Conservation (phyloP, 2,888 invertebrate genomes). For the Globia sparganii region DNA sequence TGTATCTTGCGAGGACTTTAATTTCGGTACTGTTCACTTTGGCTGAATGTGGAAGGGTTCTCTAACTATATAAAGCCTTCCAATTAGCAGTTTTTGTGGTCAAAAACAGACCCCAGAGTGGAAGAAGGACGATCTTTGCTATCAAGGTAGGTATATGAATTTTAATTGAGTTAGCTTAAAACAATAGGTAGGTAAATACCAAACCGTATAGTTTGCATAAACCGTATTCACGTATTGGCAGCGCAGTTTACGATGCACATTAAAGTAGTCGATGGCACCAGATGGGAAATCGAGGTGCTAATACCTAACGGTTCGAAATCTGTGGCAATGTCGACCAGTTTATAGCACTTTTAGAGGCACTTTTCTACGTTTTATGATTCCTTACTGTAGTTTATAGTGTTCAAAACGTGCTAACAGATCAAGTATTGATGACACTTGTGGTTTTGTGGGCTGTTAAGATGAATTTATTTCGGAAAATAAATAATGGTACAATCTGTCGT, state of each 20-base stretch:
- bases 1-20: background rate
- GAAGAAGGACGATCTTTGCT: background rate
- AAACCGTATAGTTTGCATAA: conserved; percentile 16
- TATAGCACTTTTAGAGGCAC: conserved; percentile 48
- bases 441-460: conserved; percentile 27
- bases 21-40: background rate
- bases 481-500: background rate
- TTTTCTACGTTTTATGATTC: conserved; percentile 39
- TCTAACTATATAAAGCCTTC: background rate
- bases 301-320: conserved; percentile 28
- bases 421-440: conserved; percentile 42
- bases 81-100: background rate
- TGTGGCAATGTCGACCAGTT: conserved; percentile 12
- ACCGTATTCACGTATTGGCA: conserved; percentile 4
- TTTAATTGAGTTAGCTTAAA: background rate
- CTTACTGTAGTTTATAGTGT: conserved; percentile 44
- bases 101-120: too few relatives aligned
- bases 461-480: background rate
- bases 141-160: background rate
- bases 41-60: background rate
- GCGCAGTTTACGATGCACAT: conserved; percentile 16
- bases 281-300: conserved; percentile 31
- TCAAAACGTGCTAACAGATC: conserved; percentile 32
- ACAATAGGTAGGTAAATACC: background rate
- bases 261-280: conserved; percentile 15